Conservation (phyloP, 2,888 invertebrate genomes). For the Belgica antarctica region DNA sequence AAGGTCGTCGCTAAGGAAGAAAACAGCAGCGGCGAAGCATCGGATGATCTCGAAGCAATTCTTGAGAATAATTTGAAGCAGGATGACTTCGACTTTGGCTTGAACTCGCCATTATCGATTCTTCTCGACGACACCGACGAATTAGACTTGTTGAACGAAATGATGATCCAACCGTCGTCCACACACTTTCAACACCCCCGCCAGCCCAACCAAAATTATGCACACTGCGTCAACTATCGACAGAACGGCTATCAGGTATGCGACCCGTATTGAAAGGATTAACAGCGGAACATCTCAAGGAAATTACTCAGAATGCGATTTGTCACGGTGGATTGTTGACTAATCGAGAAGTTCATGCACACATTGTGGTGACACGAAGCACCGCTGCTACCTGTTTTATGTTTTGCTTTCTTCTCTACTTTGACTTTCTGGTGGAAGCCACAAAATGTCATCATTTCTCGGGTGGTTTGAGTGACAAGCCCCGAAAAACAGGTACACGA, state of each 20-base stretch:
- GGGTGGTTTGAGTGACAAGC: constrained; percentile 22
- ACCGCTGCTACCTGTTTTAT: constrained; percentile 27
- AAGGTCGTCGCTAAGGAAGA: background rate
- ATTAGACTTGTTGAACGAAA: constrained; percentile 52
- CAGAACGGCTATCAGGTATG: constrained; percentile 41
- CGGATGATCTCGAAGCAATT: constrained; percentile 36
- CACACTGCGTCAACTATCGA: constrained; percentile 42
- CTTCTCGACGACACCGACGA: constrained; percentile 53
- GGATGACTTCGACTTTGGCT: constrained; percentile 39
- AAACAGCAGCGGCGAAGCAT: constrained; percentile 8
- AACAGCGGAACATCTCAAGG: background rate
- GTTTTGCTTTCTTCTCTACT: background rate
- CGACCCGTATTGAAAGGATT: background rate
- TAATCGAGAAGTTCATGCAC: background rate
- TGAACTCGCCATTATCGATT: constrained; percentile 30
- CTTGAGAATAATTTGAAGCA: constrained; percentile 40
- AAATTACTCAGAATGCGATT: constrained; percentile 36
- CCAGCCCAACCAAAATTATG: constrained; percentile 38
- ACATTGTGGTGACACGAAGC: constrained; percentile 21
- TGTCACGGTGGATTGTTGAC: background rate
- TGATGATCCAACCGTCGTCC: constrained; percentile 54
- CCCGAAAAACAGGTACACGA: constrained; percentile 2
- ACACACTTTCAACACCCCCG: constrained; percentile 51
- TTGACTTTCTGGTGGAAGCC: constrained; percentile 21
- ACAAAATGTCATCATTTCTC: constrained; percentile 39